phyloP scores from a whole-genome alignment of 1,140 invertebrate species.

The Nymphalis io region DNA sequence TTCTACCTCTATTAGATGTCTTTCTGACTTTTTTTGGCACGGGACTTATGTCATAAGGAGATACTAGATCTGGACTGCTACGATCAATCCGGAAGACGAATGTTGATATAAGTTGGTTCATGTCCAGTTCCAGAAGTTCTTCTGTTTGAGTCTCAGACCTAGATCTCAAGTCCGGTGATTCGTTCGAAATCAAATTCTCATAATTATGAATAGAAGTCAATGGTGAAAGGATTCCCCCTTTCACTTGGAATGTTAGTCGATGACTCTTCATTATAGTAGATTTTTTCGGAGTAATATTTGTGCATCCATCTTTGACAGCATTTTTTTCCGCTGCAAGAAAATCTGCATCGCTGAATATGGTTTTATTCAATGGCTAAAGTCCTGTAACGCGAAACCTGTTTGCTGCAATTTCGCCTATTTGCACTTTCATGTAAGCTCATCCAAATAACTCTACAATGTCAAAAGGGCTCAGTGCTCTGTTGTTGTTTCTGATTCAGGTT shows the following conservation, averaged over 20 bases:
- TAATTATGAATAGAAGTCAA: not conserved
- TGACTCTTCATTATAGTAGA: no score
- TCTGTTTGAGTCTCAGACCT: no score
- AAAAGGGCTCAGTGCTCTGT: slow-evolving; percentile 43
- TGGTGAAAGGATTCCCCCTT: not conserved
- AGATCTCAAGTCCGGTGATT: no score
- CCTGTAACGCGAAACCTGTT: slow-evolving; percentile 42
- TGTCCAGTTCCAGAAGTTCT: no score
- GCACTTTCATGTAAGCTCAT: slow-evolving; percentile 30
- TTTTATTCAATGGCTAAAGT: slow-evolving; percentile 48
- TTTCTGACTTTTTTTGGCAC: no score
- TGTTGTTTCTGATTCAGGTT: slow-evolving; percentile 58
- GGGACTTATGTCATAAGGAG: no score
- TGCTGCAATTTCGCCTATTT: slow-evolving; percentile 37
- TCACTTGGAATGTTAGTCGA: no score
- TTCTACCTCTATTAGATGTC: no score
- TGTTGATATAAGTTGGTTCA: no score
- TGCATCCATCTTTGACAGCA: slow-evolving; percentile 39
- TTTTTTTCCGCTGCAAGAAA: slow-evolving; percentile 43
- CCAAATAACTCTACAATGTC: slow-evolving; percentile 39
- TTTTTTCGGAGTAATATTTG: no score
- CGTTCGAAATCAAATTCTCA: slow-evolving; percentile 1
- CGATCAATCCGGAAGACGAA: no score
- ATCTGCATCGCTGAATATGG: slow-evolving; percentile 38
- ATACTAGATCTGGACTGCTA: no score